phyloP scores from a whole-genome alignment of 2,113 vertebrate species.

The Chionis minor region DNA sequence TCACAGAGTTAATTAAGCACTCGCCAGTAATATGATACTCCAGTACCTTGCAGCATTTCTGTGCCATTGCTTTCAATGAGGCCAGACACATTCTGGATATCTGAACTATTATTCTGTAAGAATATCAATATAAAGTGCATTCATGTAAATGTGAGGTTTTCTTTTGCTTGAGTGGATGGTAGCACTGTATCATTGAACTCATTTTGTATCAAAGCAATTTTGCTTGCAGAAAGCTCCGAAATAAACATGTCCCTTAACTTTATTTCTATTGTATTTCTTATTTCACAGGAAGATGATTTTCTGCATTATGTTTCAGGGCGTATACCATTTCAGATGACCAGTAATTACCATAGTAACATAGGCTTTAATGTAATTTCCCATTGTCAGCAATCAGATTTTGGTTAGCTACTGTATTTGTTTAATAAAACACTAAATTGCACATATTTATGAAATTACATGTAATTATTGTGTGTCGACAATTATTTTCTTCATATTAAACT shows the following conservation, averaged over 20 bases:
- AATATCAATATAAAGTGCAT: conserved; percentile 84
- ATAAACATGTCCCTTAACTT: conserved; percentile 81
- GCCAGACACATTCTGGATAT: conserved; percentile 74
- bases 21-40: conserved; percentile 66
- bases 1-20: conserved; percentile 74
- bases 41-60: conserved; percentile 74
- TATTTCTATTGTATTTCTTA: conserved; percentile 77
- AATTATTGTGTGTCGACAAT: conserved; percentile 5
- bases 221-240: conserved; percentile 91
- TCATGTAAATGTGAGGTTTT: conserved; percentile 86
- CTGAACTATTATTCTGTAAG: conserved; percentile 69
- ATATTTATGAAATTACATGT: conserved; percentile 48
- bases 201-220: conserved; percentile 95
- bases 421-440: conserved; percentile 76
- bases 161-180: conserved; percentile 92
- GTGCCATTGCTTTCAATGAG: conserved; percentile 76
- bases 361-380: conserved; percentile 70
- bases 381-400: conserved; percentile 67
- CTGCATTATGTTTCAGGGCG: conserved; percentile 58
- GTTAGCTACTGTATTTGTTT: conserved; percentile 69
- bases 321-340: conserved; percentile 67
- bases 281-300: conserved; percentile 55
- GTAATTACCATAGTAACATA: conserved; percentile 53
- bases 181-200: conserved; percentile 87
- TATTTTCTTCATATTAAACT: not conserved